A percentile compares a stretch with the other conserved stretches of the same genome.
Conservation (phyloP, 2,888 invertebrate genomes). For the Orchesellides sinensis region DNA sequence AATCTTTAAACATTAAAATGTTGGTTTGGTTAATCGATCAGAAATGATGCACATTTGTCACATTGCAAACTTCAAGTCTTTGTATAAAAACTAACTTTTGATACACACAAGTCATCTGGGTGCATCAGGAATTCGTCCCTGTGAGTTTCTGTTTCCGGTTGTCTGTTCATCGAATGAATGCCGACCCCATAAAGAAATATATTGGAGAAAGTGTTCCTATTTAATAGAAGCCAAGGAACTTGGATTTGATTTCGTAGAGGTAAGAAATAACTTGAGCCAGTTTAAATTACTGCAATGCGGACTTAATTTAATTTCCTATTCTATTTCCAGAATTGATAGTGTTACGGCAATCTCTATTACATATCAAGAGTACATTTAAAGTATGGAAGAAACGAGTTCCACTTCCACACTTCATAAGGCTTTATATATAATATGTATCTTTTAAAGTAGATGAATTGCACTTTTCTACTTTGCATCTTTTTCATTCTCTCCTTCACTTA, state of each 20-base stretch:
- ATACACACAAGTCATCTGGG: too few species aligned
- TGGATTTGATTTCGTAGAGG: slow-evolving; percentile 6
- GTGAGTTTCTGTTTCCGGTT: too few species aligned
- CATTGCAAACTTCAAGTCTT: too few species aligned
- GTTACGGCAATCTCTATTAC: neutral
- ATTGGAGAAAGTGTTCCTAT: too few species aligned
- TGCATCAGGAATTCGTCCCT: too few species aligned
- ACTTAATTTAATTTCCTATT: slow-evolving; percentile 44
- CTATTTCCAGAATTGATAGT: slow-evolving; percentile 27
- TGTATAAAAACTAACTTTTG: too few species aligned
- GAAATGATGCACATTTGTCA: too few species aligned
- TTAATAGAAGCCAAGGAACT: too few species aligned
- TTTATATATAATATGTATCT: neutral
- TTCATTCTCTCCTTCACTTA: neutral
- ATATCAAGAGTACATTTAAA: neutral
- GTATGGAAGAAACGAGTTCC: neutral
- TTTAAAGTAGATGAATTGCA: slow-evolving; percentile 19
- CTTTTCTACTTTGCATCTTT: slow-evolving; percentile 17
- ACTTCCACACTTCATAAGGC: neutral
- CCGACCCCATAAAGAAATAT: too few species aligned
- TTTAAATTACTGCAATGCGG: slow-evolving; percentile 45
- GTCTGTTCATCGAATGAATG: too few species aligned
- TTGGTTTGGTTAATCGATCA: too few species aligned
- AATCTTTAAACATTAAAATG: too few species aligned
- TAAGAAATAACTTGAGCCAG: slow-evolving; percentile 6